Evolutionary conservation across 2,797 vertebrate genomes (phyloP), one percentile per base, ranked within the genome.

Genomic region (Sorex maritimensis): DNA sequence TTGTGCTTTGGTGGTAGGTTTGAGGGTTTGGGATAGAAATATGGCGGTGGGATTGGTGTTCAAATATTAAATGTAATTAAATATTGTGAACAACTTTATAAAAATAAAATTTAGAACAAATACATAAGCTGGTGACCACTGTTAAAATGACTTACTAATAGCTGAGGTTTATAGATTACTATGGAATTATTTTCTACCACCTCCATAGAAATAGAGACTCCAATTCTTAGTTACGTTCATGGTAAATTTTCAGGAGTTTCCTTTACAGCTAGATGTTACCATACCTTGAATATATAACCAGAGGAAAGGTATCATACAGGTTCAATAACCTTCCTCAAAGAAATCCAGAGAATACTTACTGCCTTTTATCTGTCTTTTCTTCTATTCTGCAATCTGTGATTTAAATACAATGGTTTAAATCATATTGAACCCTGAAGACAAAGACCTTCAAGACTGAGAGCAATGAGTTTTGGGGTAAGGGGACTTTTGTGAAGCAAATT

Each of bases 121-220:
- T 7, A 44, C 5, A 44, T 44, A 44, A 44, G 7, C 41, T 44
- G 41, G 41, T 44, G 21, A 52, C 19, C 55, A 81, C 34, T 91
- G 52, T n/a, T 86, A 30, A 72, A 23, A 69, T 23, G 9, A 72
- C 15, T 90, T 86, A 55, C 7, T 46, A 34, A 80, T 13, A 86
- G 26, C 21, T 73, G 26, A 30, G 49, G 75, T 84, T 73, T 91
- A 95, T 4, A 93, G 82, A 86, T 90, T n/a, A 77, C 8, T 67
- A 46, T 6, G 10, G 12, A 14, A 52, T n/a, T 72, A 52, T 81
- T 77, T 34, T 89, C 21, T 52, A 11, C 14, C 74, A 71, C 19
- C 71, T 80, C 61, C 30, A 87, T 26, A 81, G 21, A 73, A 74
- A 34, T 15, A 65, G 61, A 52, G 55, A 23, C 8, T 8, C 61